Percentiles rank a stretch among this genome's conserved stretches.
Evolutionary conservation across 2,888 invertebrate genomes (phyloP).

Genomic region (Chironomus riparius): DNA sequence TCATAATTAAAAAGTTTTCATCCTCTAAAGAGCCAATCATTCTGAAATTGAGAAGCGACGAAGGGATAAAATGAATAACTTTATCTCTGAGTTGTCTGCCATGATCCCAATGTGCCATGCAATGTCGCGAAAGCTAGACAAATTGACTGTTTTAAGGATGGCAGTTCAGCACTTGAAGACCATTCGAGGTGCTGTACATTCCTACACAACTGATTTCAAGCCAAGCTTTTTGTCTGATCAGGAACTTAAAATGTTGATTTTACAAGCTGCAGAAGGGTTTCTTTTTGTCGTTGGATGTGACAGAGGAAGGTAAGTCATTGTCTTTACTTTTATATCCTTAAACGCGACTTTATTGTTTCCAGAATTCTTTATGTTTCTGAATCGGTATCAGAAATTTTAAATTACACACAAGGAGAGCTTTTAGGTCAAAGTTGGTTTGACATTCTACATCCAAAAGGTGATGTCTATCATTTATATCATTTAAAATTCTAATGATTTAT

Average conservation of each 20-base stretch:
- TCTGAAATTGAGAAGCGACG: conserved; percentile 93
- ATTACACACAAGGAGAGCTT: conserved; percentile 79
- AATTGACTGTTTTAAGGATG: conserved; percentile 80
- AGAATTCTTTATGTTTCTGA: conserved; percentile 81
- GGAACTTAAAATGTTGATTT: conserved; percentile 75
- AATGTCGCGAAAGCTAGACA: conserved; percentile 87
- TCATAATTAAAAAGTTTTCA: conserved; percentile 1
- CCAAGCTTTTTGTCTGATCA: conserved; percentile 77
- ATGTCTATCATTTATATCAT: too few species aligned
- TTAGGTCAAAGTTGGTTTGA: conserved; percentile 91
- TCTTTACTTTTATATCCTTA: neutral
- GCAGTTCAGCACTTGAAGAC: conserved; percentile 87
- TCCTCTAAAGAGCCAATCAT: conserved; percentile 74
- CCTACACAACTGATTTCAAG: conserved; percentile 66
- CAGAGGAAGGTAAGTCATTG: conserved; percentile 48
- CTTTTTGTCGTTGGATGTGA: conserved; percentile 90
- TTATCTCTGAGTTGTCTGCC: conserved; percentile 74
- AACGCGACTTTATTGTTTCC: conserved; percentile 30
- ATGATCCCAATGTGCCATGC: conserved; percentile 93
- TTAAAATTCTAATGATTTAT: too few species aligned
- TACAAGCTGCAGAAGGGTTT: conserved; percentile 83
- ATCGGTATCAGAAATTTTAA: conserved; percentile 71
- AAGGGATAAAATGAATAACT: conserved; percentile 93
- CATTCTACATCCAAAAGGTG: conserved; percentile 74
- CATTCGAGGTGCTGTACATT: conserved; percentile 60